Conservation (phyloP, 2,797 vertebrate genomes). For the Mustela erminea region DNA sequence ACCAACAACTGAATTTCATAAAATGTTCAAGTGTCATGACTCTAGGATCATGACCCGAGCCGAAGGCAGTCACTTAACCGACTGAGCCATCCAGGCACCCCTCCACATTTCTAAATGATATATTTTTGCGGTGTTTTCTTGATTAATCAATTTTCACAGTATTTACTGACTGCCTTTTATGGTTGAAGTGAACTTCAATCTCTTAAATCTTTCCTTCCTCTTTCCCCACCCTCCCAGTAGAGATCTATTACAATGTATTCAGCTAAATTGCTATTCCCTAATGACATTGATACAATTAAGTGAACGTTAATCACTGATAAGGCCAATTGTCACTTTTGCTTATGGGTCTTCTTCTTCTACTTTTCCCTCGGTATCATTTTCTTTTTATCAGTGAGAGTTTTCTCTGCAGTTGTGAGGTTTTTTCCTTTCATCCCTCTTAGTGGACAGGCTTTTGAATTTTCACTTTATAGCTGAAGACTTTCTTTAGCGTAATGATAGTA, state of each 20-base stretch:
- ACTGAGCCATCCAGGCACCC: too few species aligned
- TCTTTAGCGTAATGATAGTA: neutral
- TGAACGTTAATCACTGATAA: neutral
- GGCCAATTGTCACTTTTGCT: neutral
- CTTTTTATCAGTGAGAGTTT: neutral
- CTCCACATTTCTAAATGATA: constrained; percentile 7
- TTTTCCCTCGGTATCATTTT: neutral
- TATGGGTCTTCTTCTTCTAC: neutral
- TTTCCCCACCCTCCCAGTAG: neutral
- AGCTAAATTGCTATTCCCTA: neutral
- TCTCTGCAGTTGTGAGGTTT: neutral
- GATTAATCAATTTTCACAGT: neutral
- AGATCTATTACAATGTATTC: neutral
- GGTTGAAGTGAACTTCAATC: neutral
- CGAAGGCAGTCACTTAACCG: too few species aligned
- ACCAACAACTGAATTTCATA: neutral
- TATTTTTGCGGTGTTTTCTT: neutral
- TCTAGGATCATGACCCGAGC: too few species aligned
- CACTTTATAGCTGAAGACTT: neutral
- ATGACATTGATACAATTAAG: neutral
- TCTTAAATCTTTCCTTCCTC: neutral
- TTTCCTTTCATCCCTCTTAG: neutral
- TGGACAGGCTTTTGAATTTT: neutral
- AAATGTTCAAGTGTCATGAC: neutral
- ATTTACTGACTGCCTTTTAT: neutral